Percentiles rank a stretch among this genome's conserved stretches.
These are phyloP conservation scores for Arrhopalites spinosus DNA, from an alignment of 2,888 invertebrate species.

Conservation along the genomic window DNA sequence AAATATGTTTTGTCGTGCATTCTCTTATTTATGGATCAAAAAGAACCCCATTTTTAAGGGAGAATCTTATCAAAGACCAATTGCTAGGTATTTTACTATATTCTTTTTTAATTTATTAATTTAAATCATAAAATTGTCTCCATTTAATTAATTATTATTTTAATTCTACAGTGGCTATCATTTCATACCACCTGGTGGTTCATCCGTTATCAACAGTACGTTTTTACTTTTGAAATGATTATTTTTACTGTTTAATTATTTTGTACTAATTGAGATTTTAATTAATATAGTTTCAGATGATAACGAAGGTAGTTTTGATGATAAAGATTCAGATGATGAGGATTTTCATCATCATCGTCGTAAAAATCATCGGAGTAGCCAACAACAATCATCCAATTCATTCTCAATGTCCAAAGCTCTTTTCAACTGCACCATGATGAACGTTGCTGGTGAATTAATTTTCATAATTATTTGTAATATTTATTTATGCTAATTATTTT, in stretches of 20 bases:
- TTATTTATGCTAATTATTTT: no score
- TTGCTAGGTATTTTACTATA: background rate
- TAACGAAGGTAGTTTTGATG: conserved; percentile 28
- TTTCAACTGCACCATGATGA: conserved; percentile 22
- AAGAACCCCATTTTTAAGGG: conserved; percentile 45
- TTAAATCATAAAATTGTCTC: no score
- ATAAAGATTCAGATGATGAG: conserved; percentile 7
- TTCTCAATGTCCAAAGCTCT: conserved; percentile 30
- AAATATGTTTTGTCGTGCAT: conserved; percentile 53
- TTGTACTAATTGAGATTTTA: no score
- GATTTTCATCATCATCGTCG: background rate
- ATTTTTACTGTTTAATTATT: no score
- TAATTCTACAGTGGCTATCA: conserved; percentile 33
- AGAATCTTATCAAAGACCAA: conserved; percentile 45
- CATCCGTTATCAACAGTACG: background rate
- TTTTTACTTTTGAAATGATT: no score
- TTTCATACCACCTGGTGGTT: conserved; percentile 13
- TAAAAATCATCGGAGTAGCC: background rate
- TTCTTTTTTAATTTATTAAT: no score
- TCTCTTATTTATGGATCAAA: conserved; percentile 54
- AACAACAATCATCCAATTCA: background rate
- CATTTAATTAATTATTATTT: no score
- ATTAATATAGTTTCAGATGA: no score
- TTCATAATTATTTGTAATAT: no score
- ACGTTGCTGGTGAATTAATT: no score